Evolutionary conservation across 2,888 invertebrate species (phyloP).

Genomic region (Torymus aiolomorphi): DNA sequence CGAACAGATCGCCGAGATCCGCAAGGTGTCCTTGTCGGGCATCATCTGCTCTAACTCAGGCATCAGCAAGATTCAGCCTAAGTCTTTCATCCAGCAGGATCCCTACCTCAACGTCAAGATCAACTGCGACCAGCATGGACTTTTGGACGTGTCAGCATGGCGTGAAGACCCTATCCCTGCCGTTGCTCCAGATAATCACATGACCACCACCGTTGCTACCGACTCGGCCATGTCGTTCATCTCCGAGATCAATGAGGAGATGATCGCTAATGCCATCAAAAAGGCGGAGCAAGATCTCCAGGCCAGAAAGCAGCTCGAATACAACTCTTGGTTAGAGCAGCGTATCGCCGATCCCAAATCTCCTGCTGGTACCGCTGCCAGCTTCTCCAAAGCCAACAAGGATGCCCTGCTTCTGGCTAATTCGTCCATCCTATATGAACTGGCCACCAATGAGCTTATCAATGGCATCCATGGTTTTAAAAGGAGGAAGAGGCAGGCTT

Average conservation of each 20-base stretch:
- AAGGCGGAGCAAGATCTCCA: constrained; percentile 88
- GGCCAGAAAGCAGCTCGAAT: constrained; percentile 86
- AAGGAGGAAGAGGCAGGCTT: constrained; percentile 84
- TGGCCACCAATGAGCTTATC: constrained; percentile 90
- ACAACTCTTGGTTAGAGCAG: constrained; percentile 84
- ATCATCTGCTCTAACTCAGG: constrained; percentile 86
- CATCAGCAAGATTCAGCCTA: constrained; percentile 86
- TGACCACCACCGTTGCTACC: constrained; percentile 44
- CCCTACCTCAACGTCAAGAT: constrained; percentile 87
- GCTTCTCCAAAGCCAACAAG: constrained; percentile 92
- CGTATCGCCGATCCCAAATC: constrained; percentile 86
- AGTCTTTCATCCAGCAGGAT: constrained; percentile 90
- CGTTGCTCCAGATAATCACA: constrained; percentile 69
- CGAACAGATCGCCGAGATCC: constrained; percentile 87
- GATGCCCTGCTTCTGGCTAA: constrained; percentile 90
- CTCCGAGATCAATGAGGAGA: constrained; percentile 83
- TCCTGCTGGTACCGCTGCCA: constrained; percentile 90
- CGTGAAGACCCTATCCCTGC: constrained; percentile 76
- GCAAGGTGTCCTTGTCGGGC: constrained; percentile 87
- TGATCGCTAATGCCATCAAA: constrained; percentile 85
- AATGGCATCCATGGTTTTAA: constrained; percentile 79
- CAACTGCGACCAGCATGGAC: constrained; percentile 84
- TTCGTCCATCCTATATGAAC: constrained; percentile 89
- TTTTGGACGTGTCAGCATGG: constrained; percentile 85
- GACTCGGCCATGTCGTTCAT: constrained; percentile 69